Percentiles rank a stretch among this genome's conserved stretches.
Conservation (phyloP, 1,140 invertebrate species). For the Aethina tumida region DNA sequence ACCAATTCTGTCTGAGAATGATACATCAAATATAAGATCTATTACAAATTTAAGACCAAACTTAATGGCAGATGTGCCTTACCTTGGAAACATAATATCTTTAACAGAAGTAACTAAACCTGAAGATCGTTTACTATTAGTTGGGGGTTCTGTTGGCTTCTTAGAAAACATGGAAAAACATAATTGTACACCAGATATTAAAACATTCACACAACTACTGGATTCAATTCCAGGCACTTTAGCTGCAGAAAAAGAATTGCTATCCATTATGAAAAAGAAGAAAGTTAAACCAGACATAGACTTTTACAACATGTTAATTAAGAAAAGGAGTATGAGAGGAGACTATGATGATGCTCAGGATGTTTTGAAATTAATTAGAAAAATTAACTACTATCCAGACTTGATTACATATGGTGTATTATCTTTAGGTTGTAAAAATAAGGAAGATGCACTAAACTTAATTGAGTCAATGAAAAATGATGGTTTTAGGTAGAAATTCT, state of each 20-base stretch:
- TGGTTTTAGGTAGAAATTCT: constrained; percentile 44
- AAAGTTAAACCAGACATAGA: constrained; percentile 60
- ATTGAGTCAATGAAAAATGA: constrained; percentile 57
- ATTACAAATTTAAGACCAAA: constrained; percentile 37
- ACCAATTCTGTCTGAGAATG: constrained; percentile 8
- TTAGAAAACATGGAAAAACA: constrained; percentile 59
- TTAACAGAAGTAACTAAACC: constrained; percentile 44
- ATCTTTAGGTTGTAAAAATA: constrained; percentile 61
- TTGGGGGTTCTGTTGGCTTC: constrained; percentile 70
- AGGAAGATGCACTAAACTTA: constrained; percentile 48
- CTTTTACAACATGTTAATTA: constrained; percentile 82
- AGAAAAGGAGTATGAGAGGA: constrained; percentile 55
- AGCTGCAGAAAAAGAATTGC: constrained; percentile 54
- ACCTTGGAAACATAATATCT: constrained; percentile 46
- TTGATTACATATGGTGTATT: constrained; percentile 77
- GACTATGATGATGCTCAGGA: constrained; percentile 50
- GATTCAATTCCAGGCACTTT: constrained; percentile 55
- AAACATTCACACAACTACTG: constrained; percentile 68
- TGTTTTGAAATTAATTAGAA: constrained; percentile 43
- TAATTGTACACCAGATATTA: constrained; percentile 60
- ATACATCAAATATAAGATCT: constrained; percentile 17
- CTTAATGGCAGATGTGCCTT: constrained; percentile 43
- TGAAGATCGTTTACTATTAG: constrained; percentile 61
- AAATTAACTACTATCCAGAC: constrained; percentile 52
- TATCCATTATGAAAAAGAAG: constrained; percentile 46